Base-by-base conservation (phyloP, 1,140 invertebrate species). In the Trachelipus rathkii region DNA sequence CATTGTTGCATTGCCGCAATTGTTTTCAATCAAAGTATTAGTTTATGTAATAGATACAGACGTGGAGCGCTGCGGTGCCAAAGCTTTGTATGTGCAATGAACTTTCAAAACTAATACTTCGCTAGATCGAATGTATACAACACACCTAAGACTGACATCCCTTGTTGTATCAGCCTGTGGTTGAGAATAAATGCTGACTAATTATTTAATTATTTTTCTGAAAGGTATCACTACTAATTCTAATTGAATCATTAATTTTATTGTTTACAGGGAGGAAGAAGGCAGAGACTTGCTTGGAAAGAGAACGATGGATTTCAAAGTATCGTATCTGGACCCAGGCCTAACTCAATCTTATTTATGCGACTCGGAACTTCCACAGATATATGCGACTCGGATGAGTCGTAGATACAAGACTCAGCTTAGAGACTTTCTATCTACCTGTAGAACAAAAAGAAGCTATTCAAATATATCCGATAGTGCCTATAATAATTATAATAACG, bases 281-380 rank as follows among this genome's bases (percentile, higher is more conserved):
- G 97, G 96, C 13, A 89, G 95, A 74, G 96, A 99, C 87, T 86
- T 98, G 45, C 89, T 97, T 10, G 95, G 95, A 9, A 98, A 98
- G 85, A 89, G 97, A 74, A 98, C 96, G 0, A 98, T 97, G 93
- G 96, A 98, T 85, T 98, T 98, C 84, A 99, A 99, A 89, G 95
- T 98, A 21, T 97, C 95, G 82, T 98, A 98, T 85, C 87, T 96
- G 82, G 95, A 97, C 83, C 94, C 94, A 0, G 94, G 94, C 1
- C 86, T 97, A 69, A 93, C 93, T 0, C 95, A 92, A 82, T 91
- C 92, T 21, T 96, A 95, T 84, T 95, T 95, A 84, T 92, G 92
- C 3, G 93, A 95, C 83, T 78, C 83, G 83, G 77, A 85, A 82
- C 77, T 83, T 82, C 72, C 84, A 82, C 71, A 80, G 33, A 74